These are phyloP conservation scores for Gavialis gangeticus DNA, from an alignment of 2,113 vertebrate species.

Conservation along the genomic window DNA sequence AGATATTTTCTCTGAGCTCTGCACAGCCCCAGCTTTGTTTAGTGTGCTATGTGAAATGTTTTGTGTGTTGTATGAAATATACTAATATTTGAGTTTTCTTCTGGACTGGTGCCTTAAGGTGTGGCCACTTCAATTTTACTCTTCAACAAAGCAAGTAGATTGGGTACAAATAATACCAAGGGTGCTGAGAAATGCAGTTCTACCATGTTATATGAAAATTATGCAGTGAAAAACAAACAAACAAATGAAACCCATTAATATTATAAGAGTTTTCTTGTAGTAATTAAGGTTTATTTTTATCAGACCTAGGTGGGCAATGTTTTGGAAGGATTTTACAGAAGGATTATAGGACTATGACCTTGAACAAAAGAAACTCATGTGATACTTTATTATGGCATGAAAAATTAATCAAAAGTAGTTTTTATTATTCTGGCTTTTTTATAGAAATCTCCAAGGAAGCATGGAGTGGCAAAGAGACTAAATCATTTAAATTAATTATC, in stretches of 20 bases:
- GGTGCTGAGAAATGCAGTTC: neutral
- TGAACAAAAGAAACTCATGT: neutral
- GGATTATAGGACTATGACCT: neutral
- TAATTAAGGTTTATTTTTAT: neutral
- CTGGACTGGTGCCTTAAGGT: neutral
- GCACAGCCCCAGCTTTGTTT: neutral
- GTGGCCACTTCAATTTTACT: neutral
- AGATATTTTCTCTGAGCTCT: rapidly evolving
- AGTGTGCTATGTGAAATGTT: neutral
- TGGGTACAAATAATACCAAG: neutral
- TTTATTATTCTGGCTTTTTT: neutral
- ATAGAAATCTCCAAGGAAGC: neutral
- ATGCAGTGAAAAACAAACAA: neutral
- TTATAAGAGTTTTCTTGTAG: neutral
- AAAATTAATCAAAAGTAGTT: neutral
- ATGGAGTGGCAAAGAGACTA: neutral
- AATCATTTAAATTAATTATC: neutral
- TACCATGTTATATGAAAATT: neutral
- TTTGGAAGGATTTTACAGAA: neutral
- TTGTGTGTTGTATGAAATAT: neutral
- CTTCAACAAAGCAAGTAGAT: neutral
- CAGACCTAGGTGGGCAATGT: neutral
- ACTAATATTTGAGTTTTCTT: rapidly evolving
- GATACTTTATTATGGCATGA: neutral
- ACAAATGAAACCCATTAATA: neutral